Evolutionary conservation across 2,888 invertebrate species (phyloP).

Genomic region (Mellilla xanthometata): DNA sequence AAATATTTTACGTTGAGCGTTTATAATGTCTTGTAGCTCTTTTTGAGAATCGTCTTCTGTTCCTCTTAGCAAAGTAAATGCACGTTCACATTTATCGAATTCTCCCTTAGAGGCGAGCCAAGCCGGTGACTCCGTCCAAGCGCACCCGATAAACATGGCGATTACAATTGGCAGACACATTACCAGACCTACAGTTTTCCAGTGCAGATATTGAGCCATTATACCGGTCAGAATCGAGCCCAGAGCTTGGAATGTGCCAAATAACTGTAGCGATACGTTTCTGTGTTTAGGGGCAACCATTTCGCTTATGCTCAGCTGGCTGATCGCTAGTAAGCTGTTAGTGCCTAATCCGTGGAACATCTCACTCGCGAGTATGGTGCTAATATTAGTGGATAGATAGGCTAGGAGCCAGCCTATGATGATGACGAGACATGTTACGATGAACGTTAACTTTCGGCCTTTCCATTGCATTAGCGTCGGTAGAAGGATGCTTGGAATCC

Average conservation of each 20-base stretch:
- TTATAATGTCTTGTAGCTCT: constrained; percentile 9
- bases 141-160: constrained; percentile 12
- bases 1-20: constrained; percentile 1
- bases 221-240: constrained; percentile 4
- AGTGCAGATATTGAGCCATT: constrained; percentile 10
- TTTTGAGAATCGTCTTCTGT: constrained; percentile 8
- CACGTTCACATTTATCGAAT: constrained; percentile 14
- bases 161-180: constrained; percentile 13
- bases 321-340: constrained; percentile 12
- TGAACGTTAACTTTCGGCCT: constrained; percentile 3
- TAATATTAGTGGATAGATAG: not conserved
- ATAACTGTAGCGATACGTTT: constrained; percentile 5
- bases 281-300: constrained; percentile 10
- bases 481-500: constrained; percentile 7
- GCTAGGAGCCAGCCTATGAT: constrained; percentile 4
- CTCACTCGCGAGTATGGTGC: constrained; percentile 2
- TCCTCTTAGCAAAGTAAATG: constrained; percentile 9
- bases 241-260: constrained; percentile 5
- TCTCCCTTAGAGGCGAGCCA: constrained; percentile 16
- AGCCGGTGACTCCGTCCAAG: constrained; percentile 13
- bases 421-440: constrained; percentile 2
- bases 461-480: constrained; percentile 10
- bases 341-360: constrained; percentile 9
- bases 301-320: constrained; percentile 11
- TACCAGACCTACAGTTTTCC: constrained; percentile 10